Evolutionary conservation across 2,113 vertebrate species (phyloP).

Genomic region (Willisornis vidua): DNA sequence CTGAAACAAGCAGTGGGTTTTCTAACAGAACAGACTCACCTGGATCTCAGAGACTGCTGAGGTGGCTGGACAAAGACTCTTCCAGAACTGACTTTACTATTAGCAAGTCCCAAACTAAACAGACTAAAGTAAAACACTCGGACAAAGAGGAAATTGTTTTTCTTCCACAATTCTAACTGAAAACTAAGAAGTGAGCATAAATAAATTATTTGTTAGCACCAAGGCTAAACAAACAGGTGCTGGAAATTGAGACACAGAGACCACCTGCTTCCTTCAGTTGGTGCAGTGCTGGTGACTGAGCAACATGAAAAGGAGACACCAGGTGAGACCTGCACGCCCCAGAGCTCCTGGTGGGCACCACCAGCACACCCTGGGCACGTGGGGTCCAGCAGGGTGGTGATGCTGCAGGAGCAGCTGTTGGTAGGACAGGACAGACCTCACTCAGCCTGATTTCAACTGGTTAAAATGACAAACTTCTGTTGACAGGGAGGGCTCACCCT

Average conservation of each 20-base stretch:
- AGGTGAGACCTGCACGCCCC: neutral
- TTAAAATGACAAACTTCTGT: neutral
- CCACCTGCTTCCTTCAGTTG: neutral
- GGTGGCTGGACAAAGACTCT: neutral
- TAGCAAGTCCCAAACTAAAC: neutral
- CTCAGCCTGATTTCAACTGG: neutral
- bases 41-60: rapidly evolving
- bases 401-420: rapidly evolving
- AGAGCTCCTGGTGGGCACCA: neutral
- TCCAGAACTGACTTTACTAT: neutral
- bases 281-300: neutral
- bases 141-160: neutral
- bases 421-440: neutral
- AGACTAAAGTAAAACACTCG: neutral
- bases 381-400: neutral
- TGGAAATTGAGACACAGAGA: neutral
- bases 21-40: neutral
- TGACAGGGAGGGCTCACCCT: neutral
- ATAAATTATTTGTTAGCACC: neutral
- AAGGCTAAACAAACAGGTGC: neutral
- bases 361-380: neutral
- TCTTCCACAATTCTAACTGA: neutral
- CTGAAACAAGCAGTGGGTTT: neutral
- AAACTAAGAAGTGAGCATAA: neutral
- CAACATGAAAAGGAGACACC: neutral